phyloP scores from a whole-genome alignment of 2,113 vertebrate genomes.

The Lipotes vexillifer region DNA sequence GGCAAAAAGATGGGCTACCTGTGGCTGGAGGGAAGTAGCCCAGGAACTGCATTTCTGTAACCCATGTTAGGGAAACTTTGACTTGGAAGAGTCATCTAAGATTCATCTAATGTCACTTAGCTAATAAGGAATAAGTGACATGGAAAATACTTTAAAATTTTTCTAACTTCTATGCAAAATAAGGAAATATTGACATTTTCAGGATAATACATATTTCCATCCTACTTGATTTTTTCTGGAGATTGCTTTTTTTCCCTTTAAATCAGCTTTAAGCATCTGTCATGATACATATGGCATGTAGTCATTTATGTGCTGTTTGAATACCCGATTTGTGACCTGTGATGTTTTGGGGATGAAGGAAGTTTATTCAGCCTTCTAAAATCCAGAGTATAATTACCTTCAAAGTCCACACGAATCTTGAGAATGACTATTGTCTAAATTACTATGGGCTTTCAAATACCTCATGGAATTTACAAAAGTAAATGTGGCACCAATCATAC shows the following conservation, averaged over 20 bases:
- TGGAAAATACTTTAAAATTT: neutral
- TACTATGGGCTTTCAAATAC: neutral
- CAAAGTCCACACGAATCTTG: neutral
- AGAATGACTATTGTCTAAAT: neutral
- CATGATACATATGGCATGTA: neutral
- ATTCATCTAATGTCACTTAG: neutral
- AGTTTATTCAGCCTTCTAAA: neutral
- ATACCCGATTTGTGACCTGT: neutral
- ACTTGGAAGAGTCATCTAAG: neutral
- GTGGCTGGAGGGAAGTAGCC: neutral
- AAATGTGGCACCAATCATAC: neutral
- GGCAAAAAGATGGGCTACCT: neutral
- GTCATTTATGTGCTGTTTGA: neutral
- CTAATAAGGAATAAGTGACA: neutral
- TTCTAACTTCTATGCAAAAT: neutral
- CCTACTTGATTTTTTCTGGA: neutral
- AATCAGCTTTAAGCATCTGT: neutral
- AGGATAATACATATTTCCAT: neutral
- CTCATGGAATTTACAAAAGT: neutral
- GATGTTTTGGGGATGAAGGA: neutral
- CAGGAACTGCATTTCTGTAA: neutral
- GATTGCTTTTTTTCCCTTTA: neutral
- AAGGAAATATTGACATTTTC: neutral
- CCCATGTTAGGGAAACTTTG: neutral
- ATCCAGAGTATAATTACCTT: neutral